Evolutionary conservation across 2,113 vertebrate species (phyloP), one percentile per base, ranked within the genome.

Genomic region (Papio anubis): DNA sequence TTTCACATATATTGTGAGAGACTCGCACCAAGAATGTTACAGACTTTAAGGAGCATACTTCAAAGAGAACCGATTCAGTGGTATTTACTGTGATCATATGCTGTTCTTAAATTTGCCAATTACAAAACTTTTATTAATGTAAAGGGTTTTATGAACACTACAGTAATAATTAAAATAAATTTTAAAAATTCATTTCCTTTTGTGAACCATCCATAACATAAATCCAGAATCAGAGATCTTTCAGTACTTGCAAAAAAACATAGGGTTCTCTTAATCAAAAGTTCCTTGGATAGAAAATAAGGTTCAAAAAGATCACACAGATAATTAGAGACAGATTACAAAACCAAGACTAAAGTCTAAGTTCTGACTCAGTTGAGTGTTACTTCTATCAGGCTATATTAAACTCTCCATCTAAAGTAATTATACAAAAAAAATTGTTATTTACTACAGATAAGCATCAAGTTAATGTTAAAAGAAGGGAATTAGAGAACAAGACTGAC

Each of bases 121-220:
- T 72, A 94, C 4, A 81, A 84, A 91, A 70, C 20, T 79, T 11
- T 2, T 78, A 68, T 16, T 76, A 72, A 5, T 64, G 23, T 52
- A 73, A 94, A 93, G 9, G 32, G 79, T n/a, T 84, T 57, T 88
- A 93, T 95, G 45, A 95, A 80, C 50, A 10, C 76, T 48, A 91
- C 23, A 64, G 12, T 8, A 89, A n/a, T 52, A 95, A 84, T 64
- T 38, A 78, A 83, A 91, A 88, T 89, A 87, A 88, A 96, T 70
- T 55, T 4, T 32, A 88, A 84, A 95, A 57, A 30, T 81, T 3
- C 23, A 68, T 50, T 45, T 90, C 14, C 50, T 96, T 70, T 79
- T 81, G 81, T 1, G 4, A 83, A 2, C 57, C 75, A 86, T 48
- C 57, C 32, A 9, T 55, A 75, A 72, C 14, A 30, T 20, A 83